phyloP scores from a whole-genome alignment of 2,797 vertebrate genomes.

The Champsocephalus esox region DNA sequence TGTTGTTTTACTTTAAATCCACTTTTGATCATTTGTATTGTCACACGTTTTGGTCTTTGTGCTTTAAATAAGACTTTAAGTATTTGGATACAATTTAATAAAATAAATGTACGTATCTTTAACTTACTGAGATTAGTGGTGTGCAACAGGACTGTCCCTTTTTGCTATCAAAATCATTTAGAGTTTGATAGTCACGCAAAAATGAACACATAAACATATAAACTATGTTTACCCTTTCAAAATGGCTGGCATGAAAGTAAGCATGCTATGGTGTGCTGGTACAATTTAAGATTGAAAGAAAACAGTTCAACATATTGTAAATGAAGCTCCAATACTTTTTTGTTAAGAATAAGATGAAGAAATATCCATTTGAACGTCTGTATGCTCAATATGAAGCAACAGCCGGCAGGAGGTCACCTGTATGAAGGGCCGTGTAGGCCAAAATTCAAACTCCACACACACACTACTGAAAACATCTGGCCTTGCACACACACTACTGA shows the following conservation, averaged over 20 bases:
- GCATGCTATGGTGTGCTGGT: constrained; percentile 31
- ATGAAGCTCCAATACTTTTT: not conserved
- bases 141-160: too few species aligned
- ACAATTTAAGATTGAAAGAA: not conserved
- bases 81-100: not conserved
- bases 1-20: not conserved
- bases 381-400: not conserved
- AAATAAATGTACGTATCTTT: too few species aligned
- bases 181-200: not conserved
- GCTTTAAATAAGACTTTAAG: not conserved
- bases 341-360: not conserved
- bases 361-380: not conserved
- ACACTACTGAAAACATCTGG: too few species aligned
- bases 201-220: not conserved
- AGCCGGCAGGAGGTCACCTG: not conserved
- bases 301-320: too few species aligned
- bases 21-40: not conserved
- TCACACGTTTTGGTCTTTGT: not conserved
- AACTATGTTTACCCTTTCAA: not conserved
- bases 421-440: too few species aligned
- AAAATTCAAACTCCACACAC: too few species aligned
- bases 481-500: too few species aligned
- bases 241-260: constrained; percentile 8
- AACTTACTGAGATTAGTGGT: not conserved
- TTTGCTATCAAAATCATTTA: not conserved